These are phyloP conservation scores for Lasioglossum marginatum DNA, from an alignment of 2,888 invertebrate genomes.

Conservation along the genomic window DNA sequence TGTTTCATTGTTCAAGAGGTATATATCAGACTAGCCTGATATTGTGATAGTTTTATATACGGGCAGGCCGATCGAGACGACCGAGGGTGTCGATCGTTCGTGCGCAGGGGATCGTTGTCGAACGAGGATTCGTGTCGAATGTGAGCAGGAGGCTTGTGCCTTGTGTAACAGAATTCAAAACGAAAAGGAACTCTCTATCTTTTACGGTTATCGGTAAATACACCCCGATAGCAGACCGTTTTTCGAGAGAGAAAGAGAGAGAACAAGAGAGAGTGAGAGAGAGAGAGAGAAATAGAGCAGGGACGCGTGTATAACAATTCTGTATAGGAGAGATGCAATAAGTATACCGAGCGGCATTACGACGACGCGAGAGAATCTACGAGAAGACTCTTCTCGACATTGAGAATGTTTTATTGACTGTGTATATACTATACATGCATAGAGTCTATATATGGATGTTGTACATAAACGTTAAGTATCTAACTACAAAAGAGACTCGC, in stretches of 20 bases:
- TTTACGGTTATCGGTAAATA: slow-evolving; percentile 27
- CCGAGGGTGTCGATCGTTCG: neutral
- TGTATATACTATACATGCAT: slow-evolving; percentile 51
- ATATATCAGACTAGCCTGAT: slow-evolving; percentile 21
- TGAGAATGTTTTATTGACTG: slow-evolving; percentile 59
- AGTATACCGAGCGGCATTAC: slow-evolving; percentile 76
- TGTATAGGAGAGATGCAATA: slow-evolving; percentile 75
- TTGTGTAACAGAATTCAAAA: slow-evolving; percentile 43
- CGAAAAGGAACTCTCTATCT: slow-evolving; percentile 13
- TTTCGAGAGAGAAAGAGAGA: neutral
- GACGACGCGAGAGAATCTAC: slow-evolving; percentile 37
- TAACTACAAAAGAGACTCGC: slow-evolving; percentile 23
- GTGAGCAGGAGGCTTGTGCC: slow-evolving; percentile 49
- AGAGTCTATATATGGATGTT: slow-evolving; percentile 46
- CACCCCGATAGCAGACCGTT: slow-evolving; percentile 15
- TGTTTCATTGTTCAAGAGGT: slow-evolving; percentile 25
- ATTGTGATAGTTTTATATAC: slow-evolving; percentile 31
- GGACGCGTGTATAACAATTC: slow-evolving; percentile 17
- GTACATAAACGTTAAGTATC: slow-evolving; percentile 62
- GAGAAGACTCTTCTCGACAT: slow-evolving; percentile 43
- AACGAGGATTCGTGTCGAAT: slow-evolving; percentile 12
- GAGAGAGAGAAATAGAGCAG: neutral
- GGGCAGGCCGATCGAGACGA: neutral
- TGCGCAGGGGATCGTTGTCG: neutral
- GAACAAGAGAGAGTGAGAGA: too few relatives aligned